Evolutionary conservation across 2,888 invertebrate genomes (phyloP), one percentile per base, ranked within the genome.

Genomic region (Dyspetes luteomarginatus): DNA sequence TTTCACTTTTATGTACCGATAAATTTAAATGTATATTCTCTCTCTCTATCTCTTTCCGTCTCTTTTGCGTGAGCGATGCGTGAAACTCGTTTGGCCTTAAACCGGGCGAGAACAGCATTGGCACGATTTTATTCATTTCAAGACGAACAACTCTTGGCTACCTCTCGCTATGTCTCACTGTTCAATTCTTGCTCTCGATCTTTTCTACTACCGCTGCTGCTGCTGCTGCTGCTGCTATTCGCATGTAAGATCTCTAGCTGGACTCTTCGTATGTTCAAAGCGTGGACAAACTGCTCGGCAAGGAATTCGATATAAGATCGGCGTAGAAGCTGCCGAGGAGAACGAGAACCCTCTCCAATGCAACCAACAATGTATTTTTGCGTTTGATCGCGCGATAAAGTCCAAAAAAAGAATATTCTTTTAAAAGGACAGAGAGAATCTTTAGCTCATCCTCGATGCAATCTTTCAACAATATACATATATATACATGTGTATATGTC

Each of bases 51-150:
- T 62, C 36, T n/a, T 60, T 74, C 67, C 36, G 15, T 7, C 36
- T 45, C 58, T 60, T 28, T 64, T 22, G 22, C 43, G 28, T 22
- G 3, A 55, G 56, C 36, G 22, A 22, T 52, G 67, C 67, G 22
- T 26, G 55, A 75, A 81, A 84, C 84, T 84, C 73, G 85, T 84
- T 86, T 84, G 83, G 75, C 85, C 85, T 83, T 86, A 87, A 86
- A 83, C 76, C 83, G 67, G 83, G 62, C 69, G 55, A 58, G 26
- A 12, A 41, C 82, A 85, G 82, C 87, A 87, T 86, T 86, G 88
- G 85, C 88, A 87, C 86, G 84, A 85, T 88, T 88, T 84, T 85
- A 85, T 80, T 80, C 76, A 84, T 85, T 80, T 82, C 88, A 85
- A 86, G 86, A 85, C 69, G 81, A 86, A 86, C 85, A 48, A 80